Evolutionary conservation across 2,797 vertebrate genomes (phyloP).

Genomic region (Eurystomus glaucurus): DNA sequence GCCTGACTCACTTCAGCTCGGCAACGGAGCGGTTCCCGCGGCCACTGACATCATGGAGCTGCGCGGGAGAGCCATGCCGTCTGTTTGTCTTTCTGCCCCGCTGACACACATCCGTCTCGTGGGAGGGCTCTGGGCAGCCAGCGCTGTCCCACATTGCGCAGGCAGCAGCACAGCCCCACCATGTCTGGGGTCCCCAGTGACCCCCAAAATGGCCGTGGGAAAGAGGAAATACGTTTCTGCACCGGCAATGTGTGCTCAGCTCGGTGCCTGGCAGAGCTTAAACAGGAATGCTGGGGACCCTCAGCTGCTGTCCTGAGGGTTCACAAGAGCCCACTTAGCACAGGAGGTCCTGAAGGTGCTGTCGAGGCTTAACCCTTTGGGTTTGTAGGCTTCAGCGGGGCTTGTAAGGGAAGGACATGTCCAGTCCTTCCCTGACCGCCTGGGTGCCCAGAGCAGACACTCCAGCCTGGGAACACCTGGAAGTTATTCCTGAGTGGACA

Average conservation of each 20-base stretch:
- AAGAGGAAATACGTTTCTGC: background rate
- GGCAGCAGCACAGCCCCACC: background rate
- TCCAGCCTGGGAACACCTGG: background rate
- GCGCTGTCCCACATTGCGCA: slow-evolving; percentile 5
- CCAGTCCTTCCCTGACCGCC: background rate
- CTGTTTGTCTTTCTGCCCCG: background rate
- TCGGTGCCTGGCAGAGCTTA: rapidly evolving
- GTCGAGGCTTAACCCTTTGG: rapidly evolving
- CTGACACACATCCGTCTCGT: slow-evolving; percentile 38
- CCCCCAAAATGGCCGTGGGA: rapidly evolving
- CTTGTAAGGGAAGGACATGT: background rate
- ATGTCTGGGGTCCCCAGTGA: rapidly evolving
- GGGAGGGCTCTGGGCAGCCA: background rate
- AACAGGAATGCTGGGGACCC: rapidly evolving
- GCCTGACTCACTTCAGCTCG: background rate
- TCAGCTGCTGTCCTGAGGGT: rapidly evolving
- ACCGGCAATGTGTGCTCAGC: rapidly evolving
- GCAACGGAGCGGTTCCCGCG: background rate
- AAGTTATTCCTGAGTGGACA: background rate
- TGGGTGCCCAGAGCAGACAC: background rate
- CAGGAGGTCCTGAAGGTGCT: background rate
- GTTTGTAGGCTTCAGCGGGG: background rate
- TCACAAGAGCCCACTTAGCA: rapidly evolving
- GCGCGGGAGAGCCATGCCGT: background rate
- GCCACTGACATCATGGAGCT: slow-evolving; percentile 22